phyloP scores from a whole-genome alignment of 2,888 invertebrate species.

The Calameuta idolon region DNA sequence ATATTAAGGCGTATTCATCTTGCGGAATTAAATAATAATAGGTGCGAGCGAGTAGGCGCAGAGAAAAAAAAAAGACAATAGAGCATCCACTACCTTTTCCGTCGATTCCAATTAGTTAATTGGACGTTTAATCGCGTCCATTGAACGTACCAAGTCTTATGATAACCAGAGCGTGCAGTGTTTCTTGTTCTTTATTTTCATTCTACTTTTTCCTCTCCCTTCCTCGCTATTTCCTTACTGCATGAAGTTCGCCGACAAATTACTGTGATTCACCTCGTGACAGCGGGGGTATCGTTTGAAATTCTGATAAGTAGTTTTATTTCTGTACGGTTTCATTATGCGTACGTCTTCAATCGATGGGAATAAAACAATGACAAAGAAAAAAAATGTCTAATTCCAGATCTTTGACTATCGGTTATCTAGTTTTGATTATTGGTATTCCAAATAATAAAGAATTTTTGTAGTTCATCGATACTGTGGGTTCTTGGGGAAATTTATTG shows the following conservation, averaged over 20 bases:
- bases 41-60: neutral
- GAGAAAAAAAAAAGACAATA: neutral
- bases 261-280: constrained; percentile 24
- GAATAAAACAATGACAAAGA: neutral
- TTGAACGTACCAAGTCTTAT: constrained; percentile 37
- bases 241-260: constrained; percentile 24
- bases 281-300: neutral
- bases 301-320: neutral
- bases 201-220: constrained; percentile 14
- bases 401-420: neutral
- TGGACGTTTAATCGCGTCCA: constrained; percentile 29
- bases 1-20: neutral
- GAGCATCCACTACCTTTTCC: constrained; percentile 9
- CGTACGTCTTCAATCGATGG: neutral
- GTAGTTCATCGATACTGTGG: neutral
- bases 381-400: neutral
- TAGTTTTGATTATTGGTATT: neutral
- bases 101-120: constrained; percentile 31
- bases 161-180: constrained; percentile 39
- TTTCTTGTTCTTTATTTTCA: constrained; percentile 19
- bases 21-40: neutral
- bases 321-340: neutral
- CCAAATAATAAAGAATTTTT: neutral
- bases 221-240: neutral
- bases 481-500: too few relatives aligned